Conservation (phyloP, 2,113 vertebrate species). For the Microcebus ravelobensis region DNA sequence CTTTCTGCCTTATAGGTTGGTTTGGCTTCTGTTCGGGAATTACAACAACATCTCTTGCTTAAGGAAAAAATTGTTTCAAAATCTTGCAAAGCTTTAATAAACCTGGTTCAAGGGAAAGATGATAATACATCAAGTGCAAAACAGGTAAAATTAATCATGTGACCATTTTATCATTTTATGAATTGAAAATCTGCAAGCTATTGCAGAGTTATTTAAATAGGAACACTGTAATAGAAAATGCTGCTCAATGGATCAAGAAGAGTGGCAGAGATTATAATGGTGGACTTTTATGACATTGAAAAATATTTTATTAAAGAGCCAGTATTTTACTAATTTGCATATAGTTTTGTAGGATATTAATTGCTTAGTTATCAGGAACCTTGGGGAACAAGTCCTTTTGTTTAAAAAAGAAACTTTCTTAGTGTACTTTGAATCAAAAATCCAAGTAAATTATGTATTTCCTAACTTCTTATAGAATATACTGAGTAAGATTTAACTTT, state of each 20-base stretch:
- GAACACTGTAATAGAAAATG: slow-evolving; percentile 55
- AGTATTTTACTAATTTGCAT: slow-evolving; percentile 48
- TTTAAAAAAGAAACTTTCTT: slow-evolving; percentile 41
- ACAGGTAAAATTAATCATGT: slow-evolving; percentile 87
- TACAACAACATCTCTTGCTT: slow-evolving; percentile 87
- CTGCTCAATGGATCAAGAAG: slow-evolving; percentile 48
- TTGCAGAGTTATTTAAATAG: slow-evolving; percentile 29
- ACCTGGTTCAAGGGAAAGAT: slow-evolving; percentile 84
- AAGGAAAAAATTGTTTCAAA: slow-evolving; percentile 90
- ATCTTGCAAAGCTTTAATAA: slow-evolving; percentile 87
- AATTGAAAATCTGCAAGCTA: slow-evolving; percentile 1
- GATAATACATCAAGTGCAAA: slow-evolving; percentile 79
- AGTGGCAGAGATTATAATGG: slow-evolving; percentile 14
- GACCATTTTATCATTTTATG: slow-evolving; percentile 44
- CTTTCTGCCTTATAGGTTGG: slow-evolving; percentile 85
- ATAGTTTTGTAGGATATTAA: slow-evolving; percentile 32
- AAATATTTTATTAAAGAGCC: slow-evolving; percentile 52
- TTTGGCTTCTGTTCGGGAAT: slow-evolving; percentile 84
- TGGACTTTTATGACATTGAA: slow-evolving; percentile 32
- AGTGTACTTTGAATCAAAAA: slow-evolving; percentile 46
- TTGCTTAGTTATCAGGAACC: slow-evolving; percentile 29
- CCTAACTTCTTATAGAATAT: slow-evolving; percentile 29
- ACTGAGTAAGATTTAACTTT: slow-evolving; percentile 10
- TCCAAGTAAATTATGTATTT: slow-evolving; percentile 20
- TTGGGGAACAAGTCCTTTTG: slow-evolving; percentile 23